Conservation (phyloP, 2,113 vertebrate genomes). For the Romanogobio albipinnatus region DNA sequence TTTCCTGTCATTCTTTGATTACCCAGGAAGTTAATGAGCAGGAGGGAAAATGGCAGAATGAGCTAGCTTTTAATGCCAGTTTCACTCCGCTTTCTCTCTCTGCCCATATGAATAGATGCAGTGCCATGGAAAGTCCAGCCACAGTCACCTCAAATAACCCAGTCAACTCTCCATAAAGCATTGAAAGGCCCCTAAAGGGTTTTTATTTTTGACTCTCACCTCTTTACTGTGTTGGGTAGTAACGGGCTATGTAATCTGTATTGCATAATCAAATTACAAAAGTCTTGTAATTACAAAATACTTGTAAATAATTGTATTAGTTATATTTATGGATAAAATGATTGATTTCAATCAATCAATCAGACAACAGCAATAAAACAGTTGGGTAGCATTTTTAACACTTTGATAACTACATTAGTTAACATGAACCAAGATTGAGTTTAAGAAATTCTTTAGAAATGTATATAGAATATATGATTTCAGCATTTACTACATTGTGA, state of each 20-base stretch:
- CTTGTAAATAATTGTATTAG: neutral
- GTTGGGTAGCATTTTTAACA: neutral
- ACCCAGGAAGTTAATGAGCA: neutral
- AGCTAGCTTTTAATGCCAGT: slow-evolving; percentile 22
- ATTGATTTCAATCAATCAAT: neutral
- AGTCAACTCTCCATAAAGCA: slow-evolving; percentile 6
- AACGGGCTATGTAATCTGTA: slow-evolving; percentile 14
- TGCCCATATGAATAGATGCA: slow-evolving; percentile 10
- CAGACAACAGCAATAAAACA: neutral
- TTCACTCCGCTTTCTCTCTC: neutral
- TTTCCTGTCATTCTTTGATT: slow-evolving; percentile 41
- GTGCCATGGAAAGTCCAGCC: slow-evolving; percentile 21
- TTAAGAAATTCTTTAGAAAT: too few relatives aligned
- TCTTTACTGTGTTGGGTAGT: neutral
- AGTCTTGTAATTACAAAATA: neutral
- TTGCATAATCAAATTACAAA: slow-evolving; percentile 21
- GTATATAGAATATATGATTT: too few relatives aligned
- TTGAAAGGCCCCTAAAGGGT: neutral
- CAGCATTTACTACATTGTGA: too few relatives aligned
- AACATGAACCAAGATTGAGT: too few relatives aligned
- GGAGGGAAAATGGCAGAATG: slow-evolving; percentile 18
- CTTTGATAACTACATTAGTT: too few relatives aligned
- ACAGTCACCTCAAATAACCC: slow-evolving; percentile 18
- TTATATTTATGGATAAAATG: neutral
- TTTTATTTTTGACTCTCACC: slow-evolving; percentile 14